These are phyloP conservation scores for Drosophila stalkeri DNA, from an alignment of 2,888 invertebrate genomes.

Conservation along the genomic window DNA sequence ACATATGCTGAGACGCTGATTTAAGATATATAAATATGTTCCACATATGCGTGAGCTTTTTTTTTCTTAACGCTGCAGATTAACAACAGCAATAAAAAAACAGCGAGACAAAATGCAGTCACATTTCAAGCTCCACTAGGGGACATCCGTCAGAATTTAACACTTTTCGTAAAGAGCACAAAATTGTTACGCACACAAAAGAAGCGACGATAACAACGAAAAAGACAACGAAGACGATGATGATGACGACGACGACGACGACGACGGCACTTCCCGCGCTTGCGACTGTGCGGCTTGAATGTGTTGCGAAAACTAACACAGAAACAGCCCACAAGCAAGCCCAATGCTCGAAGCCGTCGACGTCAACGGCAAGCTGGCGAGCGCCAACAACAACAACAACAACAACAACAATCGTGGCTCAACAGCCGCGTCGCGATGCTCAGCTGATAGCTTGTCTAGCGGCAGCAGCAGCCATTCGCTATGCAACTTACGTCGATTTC, in stretches of 20 bases:
- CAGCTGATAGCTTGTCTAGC: constrained; percentile 45
- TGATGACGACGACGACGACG: constrained; percentile 4
- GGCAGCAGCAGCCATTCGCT: background rate
- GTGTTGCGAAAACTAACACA: constrained; percentile 78
- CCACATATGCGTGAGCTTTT: background rate
- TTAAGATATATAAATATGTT: background rate
- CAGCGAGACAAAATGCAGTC: constrained; percentile 21
- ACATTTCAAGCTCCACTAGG: constrained; percentile 12
- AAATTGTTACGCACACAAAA: constrained; percentile 41
- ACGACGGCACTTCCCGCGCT: constrained; percentile 8
- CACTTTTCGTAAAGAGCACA: constrained; percentile 19
- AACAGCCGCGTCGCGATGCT: constrained; percentile 41
- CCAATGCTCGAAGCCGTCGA: constrained; percentile 50
- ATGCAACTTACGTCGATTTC: background rate
- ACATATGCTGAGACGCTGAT: constrained; percentile 4
- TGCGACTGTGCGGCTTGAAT: constrained; percentile 74
- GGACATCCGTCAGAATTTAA: constrained; percentile 20
- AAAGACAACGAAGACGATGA: constrained; percentile 6
- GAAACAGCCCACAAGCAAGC: constrained; percentile 57
- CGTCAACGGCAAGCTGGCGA: constrained; percentile 39
- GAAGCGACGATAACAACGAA: constrained; percentile 25
- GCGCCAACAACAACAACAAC: constrained; percentile 24
- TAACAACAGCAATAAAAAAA: background rate
- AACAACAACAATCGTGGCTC: constrained; percentile 62
- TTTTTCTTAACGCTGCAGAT: background rate